Evolutionary conservation across 2,113 vertebrate species (phyloP).

Genomic region (Athene noctua): DNA sequence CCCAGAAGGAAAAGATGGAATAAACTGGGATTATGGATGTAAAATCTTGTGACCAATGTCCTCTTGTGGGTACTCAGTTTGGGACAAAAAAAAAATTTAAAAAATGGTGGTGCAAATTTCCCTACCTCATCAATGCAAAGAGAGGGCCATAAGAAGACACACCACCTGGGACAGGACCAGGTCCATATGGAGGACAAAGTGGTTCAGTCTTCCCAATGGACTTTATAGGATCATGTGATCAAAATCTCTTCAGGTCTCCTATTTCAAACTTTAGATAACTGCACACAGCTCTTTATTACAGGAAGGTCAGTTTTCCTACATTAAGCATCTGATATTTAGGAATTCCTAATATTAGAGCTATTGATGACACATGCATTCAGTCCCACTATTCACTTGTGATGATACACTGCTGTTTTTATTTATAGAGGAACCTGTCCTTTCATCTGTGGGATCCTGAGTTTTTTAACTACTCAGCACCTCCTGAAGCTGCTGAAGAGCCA

Average conservation of each 20-base stretch:
- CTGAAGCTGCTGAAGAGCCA: not conserved
- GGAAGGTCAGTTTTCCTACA: not conserved
- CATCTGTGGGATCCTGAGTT: not conserved
- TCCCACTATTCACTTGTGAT: not conserved
- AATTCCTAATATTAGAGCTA: not conserved
- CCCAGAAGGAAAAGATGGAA: not conserved
- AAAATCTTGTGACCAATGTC: not conserved
- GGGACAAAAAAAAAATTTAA: not conserved
- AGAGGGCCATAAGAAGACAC: not conserved
- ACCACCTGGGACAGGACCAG: not conserved
- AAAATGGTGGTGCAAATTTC: not conserved
- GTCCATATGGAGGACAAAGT: not conserved
- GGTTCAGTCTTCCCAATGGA: not conserved
- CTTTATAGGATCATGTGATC: not conserved
- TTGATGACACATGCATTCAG: not conserved
- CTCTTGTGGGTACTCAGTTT: not conserved
- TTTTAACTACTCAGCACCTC: not conserved
- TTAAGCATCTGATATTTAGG: not conserved
- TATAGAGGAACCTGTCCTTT: accelerated
- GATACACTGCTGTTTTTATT: not conserved
- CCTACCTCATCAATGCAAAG: not conserved
- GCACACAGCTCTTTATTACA: not conserved
- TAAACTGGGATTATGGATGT: not conserved
- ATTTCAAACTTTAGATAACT: not conserved
- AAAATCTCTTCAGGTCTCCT: not conserved